These are phyloP conservation scores for Candoia aspera DNA, from an alignment of 2,113 vertebrate genomes.

Conservation along the genomic window DNA sequence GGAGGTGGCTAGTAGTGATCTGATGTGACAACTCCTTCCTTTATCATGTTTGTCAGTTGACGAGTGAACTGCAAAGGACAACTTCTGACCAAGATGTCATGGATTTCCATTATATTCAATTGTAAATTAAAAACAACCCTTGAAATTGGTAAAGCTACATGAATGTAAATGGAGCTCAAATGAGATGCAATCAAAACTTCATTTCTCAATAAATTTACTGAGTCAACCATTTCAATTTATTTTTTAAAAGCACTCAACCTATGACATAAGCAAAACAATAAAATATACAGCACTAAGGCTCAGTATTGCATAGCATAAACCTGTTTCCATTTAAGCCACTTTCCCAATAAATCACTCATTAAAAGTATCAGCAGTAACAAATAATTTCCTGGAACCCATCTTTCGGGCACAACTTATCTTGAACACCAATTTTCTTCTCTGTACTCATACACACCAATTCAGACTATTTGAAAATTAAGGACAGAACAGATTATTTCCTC, in stretches of 20 bases:
- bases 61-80: background rate
- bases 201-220: slow-evolving; percentile 13
- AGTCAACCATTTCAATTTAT: slow-evolving; percentile 1
- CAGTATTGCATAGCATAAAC: slow-evolving; percentile 24
- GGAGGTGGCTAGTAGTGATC: background rate
- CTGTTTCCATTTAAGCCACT: background rate
- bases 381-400: background rate
- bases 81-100: background rate
- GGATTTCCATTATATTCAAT: background rate
- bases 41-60: background rate
- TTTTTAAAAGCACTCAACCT: slow-evolving; percentile 19
- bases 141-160: background rate
- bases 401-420: background rate
- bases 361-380: background rate
- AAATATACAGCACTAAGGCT: slow-evolving; percentile 16
- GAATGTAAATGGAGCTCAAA: background rate
- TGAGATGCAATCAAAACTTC: background rate
- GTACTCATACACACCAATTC: background rate
- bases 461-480: background rate
- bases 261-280: slow-evolving; percentile 28
- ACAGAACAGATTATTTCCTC: background rate
- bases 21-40: background rate
- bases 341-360: slow-evolving; percentile 3
- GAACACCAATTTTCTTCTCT: background rate
- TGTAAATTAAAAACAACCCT: background rate